Evolutionary conservation across 1,140 invertebrate species (phyloP), one percentile per base, ranked within the genome.

Genomic region (Centruroides sculpturatus): DNA sequence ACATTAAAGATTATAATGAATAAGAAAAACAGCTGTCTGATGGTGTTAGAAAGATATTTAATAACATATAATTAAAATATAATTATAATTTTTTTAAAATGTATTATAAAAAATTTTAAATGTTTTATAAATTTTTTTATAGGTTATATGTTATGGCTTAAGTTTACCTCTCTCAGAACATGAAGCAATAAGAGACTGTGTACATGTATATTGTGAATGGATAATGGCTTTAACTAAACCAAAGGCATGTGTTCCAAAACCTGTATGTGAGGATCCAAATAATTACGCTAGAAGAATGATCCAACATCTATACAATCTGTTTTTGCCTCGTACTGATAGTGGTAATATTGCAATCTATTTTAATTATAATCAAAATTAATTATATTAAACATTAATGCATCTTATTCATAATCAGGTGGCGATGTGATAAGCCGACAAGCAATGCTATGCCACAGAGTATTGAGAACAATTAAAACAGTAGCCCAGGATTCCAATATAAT

Each of bases 171-270:
- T 97, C 10, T 78, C 81, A 47, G 92, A 97, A 72, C 89, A 94
- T 73, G 92, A 97, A 66, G 89, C 89, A 1, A 86, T 98, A 50
- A 84, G 92, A 65, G 93, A 97, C 74, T 98, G 93, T 75, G 92
- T 97, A 8, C 90, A 89, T 74, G 85, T 98, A 35, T 98, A 97
- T 71, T 97, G 92, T 74, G 92, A 97, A 70, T 98, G 94, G 94
- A 74, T 98, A 36, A 85, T 86, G 0, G 87, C 91, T 1, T 76
- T 95, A 56, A 81, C 93, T 67, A 85, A 89, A 2, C 87, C 89
- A 3, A 87, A 74, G 59, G 57, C 69, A 6, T 71, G 71, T 67
- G 86, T 96, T 23, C 92, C 93, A 1, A 82, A 82, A 68, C 89
- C 87, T 3, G 83, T 98, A 11, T 77, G 83, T 48, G 85, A 92